These are phyloP conservation scores for Empidonax alnorum DNA, from an alignment of 2,113 vertebrate genomes.

Conservation along the genomic window DNA sequence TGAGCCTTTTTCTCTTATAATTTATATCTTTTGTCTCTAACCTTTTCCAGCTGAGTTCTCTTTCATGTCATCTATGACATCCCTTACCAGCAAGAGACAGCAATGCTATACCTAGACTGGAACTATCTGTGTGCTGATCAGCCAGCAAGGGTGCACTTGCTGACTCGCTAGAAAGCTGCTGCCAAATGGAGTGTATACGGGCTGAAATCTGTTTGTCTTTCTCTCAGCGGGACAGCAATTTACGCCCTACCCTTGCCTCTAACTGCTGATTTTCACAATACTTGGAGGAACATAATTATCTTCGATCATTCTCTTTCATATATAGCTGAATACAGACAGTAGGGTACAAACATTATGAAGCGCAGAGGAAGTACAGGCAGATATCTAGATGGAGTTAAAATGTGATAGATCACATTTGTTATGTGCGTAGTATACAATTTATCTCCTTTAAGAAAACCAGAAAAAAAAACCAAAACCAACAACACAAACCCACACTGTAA, in stretches of 20 bases:
- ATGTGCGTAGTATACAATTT: neutral
- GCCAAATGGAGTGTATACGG: constrained; percentile 33
- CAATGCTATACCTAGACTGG: neutral
- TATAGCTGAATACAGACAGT: neutral
- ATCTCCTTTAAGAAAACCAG: neutral
- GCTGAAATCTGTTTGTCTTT: constrained; percentile 56
- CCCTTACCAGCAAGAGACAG: constrained; percentile 17
- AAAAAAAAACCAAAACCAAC: neutral
- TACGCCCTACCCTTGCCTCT: neutral
- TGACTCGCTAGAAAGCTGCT: constrained; percentile 48
- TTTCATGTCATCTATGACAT: constrained; percentile 40
- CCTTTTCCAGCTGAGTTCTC: constrained; percentile 22
- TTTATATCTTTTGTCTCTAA: constrained; percentile 29
- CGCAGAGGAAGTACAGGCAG: neutral
- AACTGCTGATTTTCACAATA: constrained; percentile 47
- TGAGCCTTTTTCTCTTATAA: neutral
- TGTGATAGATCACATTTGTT: neutral
- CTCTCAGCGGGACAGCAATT: constrained; percentile 46
- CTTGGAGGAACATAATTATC: constrained; percentile 24
- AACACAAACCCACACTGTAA: neutral
- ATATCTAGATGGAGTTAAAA: neutral
- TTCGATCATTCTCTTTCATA: neutral
- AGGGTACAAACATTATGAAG: neutral
- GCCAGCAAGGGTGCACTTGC: constrained; percentile 37
- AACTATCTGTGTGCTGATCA: constrained; percentile 14